Conservation (phyloP, 2,888 invertebrate species). For the Acleris holmiana region DNA sequence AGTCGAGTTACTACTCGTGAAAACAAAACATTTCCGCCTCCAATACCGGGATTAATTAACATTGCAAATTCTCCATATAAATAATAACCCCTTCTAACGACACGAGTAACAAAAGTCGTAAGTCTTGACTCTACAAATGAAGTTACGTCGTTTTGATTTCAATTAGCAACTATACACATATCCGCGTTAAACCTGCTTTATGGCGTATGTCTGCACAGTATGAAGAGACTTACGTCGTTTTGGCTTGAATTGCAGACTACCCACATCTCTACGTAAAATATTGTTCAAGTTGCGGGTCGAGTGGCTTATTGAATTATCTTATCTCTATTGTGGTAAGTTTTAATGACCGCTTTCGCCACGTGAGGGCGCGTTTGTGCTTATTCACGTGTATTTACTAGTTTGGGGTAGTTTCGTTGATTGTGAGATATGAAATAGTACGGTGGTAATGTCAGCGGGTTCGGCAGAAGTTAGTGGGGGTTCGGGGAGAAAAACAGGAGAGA, state of each 20-base stretch:
- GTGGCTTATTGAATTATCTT: slow-evolving; percentile 78
- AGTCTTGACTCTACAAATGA: background rate
- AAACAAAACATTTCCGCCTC: slow-evolving; percentile 18
- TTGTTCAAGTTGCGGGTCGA: slow-evolving; percentile 57
- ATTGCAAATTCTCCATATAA: slow-evolving; percentile 37
- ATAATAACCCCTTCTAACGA: slow-evolving; percentile 23
- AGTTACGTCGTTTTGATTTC: slow-evolving; percentile 2
- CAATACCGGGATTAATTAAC: slow-evolving; percentile 34
- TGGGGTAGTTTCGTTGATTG: slow-evolving; percentile 9
- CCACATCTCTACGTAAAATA: slow-evolving; percentile 56
- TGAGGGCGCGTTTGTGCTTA: slow-evolving; percentile 27
- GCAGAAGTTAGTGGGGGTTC: background rate
- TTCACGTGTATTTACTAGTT: slow-evolving; percentile 30
- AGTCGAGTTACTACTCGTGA: background rate
- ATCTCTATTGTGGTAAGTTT: slow-evolving; percentile 72
- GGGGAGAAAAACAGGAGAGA: background rate
- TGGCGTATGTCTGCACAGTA: background rate
- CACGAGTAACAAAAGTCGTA: background rate
- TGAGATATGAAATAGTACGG: slow-evolving; percentile 19
- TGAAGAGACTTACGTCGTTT: slow-evolving; percentile 5
- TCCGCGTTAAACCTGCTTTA: slow-evolving; percentile 52
- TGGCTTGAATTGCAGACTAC: slow-evolving; percentile 36
- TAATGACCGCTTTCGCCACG: slow-evolving; percentile 63
- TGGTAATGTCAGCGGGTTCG: slow-evolving; percentile 3
- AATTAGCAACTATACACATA: slow-evolving; percentile 47